A percentile compares a stretch with the other conserved stretches of the same genome.
Evolutionary conservation across 1,140 invertebrate species (phyloP).

Genomic region (Geopemphigus sp.): DNA sequence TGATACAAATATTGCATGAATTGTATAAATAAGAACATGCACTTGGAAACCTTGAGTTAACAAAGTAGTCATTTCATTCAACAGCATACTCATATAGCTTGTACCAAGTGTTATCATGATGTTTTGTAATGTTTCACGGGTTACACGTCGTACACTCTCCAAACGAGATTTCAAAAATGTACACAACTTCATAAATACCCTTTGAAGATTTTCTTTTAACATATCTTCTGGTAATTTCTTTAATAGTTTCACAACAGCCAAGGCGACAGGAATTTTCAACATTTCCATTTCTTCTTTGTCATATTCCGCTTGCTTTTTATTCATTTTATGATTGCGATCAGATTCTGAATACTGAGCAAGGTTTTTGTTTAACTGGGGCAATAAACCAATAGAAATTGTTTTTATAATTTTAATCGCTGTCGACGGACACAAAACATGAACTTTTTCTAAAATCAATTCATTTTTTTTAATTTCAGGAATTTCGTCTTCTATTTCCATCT

Average conservation of each 20-base stretch:
- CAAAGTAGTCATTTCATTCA: conserved; percentile 77
- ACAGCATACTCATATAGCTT: conserved; percentile 71
- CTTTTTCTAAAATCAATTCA: conserved; percentile 57
- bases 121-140: conserved; percentile 84
- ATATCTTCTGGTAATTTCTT: conserved; percentile 78
- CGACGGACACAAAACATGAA: conserved; percentile 64
- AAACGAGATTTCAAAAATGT: conserved; percentile 85
- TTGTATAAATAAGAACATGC: conserved; percentile 86
- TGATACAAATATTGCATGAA: conserved; percentile 76
- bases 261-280: conserved; percentile 82
- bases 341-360: conserved; percentile 72
- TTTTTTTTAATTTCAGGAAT: conserved; percentile 52
- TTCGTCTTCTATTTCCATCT: conserved; percentile 52
- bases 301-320: conserved; percentile 64
- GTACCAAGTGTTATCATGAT: conserved; percentile 84
- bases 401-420: conserved; percentile 72
- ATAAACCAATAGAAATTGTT: conserved; percentile 62
- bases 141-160: conserved; percentile 79
- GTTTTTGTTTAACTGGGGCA: conserved; percentile 67
- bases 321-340: conserved; percentile 73
- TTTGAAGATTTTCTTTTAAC: conserved; percentile 69
- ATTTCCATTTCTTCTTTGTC: conserved; percentile 86
- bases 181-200: conserved; percentile 85
- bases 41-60: conserved; percentile 89
- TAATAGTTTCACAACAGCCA: conserved; percentile 88